Evolutionary conservation across 2,888 invertebrate species (phyloP).

Genomic region (Caenorhabditis auriculariae): DNA sequence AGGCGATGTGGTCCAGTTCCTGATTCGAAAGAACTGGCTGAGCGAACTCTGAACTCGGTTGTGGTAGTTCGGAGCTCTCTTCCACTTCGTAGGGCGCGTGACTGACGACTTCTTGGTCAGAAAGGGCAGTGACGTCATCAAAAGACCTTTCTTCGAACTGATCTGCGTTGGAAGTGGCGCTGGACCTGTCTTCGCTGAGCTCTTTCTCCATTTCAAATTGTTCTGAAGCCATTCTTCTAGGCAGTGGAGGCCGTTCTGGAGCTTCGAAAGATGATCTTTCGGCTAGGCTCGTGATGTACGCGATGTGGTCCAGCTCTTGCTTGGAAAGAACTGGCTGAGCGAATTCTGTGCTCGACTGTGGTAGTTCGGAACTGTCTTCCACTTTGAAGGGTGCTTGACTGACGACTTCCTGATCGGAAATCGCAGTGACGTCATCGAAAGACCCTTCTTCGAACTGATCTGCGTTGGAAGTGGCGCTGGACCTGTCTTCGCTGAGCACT

Average conservation of each 20-base stretch:
- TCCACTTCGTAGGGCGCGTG: conserved; percentile 5
- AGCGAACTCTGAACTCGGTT: too few species aligned
- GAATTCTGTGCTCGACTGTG: too few species aligned
- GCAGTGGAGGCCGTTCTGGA: not conserved
- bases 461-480: conserved; percentile 4
- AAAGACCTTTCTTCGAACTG: conserved; percentile 9
- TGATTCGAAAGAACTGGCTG: conserved; percentile 38
- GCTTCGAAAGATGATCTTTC: conserved; percentile 12
- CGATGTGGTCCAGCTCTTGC: conserved; percentile 16
- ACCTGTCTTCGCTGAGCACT: not conserved
- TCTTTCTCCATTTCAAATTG: not conserved
- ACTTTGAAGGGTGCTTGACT: too few species aligned
- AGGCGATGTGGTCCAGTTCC: conserved; percentile 37
- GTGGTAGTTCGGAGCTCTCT: too few species aligned
- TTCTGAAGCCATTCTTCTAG: not conserved
- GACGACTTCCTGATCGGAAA: not conserved
- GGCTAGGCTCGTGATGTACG: conserved; percentile 8
- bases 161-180: conserved; percentile 12
- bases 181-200: conserved; percentile 4
- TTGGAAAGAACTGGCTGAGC: conserved; percentile 5
- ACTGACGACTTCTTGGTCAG: not conserved
- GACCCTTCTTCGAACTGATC: conserved; percentile 4
- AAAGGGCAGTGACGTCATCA: conserved; percentile 1
- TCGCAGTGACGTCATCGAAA: not conserved
- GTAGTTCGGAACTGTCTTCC: too few species aligned